Evolutionary conservation across 2,888 invertebrate genomes (phyloP), one percentile per base, ranked within the genome.

Genomic region (Epirrhoe alternata): DNA sequence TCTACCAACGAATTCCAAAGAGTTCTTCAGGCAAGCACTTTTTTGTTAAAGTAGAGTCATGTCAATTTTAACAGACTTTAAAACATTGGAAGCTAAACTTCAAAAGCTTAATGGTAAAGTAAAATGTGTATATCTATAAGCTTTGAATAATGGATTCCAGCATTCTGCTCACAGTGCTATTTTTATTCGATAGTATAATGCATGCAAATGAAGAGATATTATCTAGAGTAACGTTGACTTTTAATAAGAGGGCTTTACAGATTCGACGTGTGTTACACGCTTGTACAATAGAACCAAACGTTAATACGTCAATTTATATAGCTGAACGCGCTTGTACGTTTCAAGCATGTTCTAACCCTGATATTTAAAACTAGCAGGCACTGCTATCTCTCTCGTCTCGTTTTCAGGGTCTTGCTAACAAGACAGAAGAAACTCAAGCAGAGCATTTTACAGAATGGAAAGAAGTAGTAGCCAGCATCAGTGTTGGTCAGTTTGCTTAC

Each of bases 151-250:
- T 52, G 24, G 17, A 38, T 56, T 56, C 50, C 24, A 17, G 24
- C 24, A 24, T 2, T 24, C 1, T 24, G 3, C 24, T 24, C 49
- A 17, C 31, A 35, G 35, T 35, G 35, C 35, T 33, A 53, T 53
- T 53, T 35, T 53, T 53, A 53, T 33, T 52, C 53, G 53, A 35
- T 53, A 53, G 17, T n/a, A 16, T 49, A 16, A 61, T 57, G 57
- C 16, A 57, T 57, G 47, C 47, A 57, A 49, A 57, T 33, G 24
- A 31, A 16, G 10, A 24, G 51, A 51, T 51, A 42, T 42, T 58
- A 35, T 33, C 51, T 59, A 38, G 42, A 59, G 53, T 54, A 60
- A 42, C 55, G 24, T 60, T 51, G 67, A 66, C 69, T 69, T 71
- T 59, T 47, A 47, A 14, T 47, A 16, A 14, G 35, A 24, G 38